Base-by-base conservation (phyloP, 2,888 invertebrate species). In the Dioctria linearis region DNA sequence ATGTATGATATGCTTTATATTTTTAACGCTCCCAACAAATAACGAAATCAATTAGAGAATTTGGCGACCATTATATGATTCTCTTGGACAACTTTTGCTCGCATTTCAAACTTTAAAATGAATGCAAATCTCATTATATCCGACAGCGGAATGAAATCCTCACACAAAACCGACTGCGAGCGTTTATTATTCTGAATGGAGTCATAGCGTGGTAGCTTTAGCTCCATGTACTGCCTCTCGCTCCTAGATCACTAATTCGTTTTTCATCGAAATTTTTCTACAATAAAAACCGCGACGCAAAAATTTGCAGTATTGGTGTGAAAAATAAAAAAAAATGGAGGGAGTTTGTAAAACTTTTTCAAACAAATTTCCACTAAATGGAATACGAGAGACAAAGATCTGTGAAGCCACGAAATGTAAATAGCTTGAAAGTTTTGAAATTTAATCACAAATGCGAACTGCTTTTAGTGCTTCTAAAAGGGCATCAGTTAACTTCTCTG, bases 331-430 rank as follows among this genome's bases (percentile, higher is more conserved):
- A 54, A 11, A 54, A 54, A n/a, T 54, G 54, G 9, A 54, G 54
- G 2, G 54, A 54, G 54, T 54, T 54, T 54, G 54, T 54, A 13
- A 73, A 73, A 73, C 73, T 73, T 73, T 73, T 59, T 73, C 57
- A 73, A 73, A 73, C 73, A 73, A 73, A 73, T 73, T 73, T 73
- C 40, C 42, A 57, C 73, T 73, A 73, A 73, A 73, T 73, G 57
- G 73, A 73, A 73, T 57, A 73, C 57, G 73, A 42, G 73, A 73
- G 73, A 73, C 73, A 73, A 73, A 73, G 73, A 73, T 73, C 73
- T 73, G 73, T 59, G 57, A 73, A 73, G 51, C 73, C 57, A 73
- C 57, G 73, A 57, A 73, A 73, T 73, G 73, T 73, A 73, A 73
- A 73, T 73, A 73, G 57, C 73, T 73, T 25, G 39, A 73, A 73